Percentiles rank a stretch among this genome's conserved stretches.
Conservation (phyloP, 2,113 vertebrate species). For the Labrus mixtus region DNA sequence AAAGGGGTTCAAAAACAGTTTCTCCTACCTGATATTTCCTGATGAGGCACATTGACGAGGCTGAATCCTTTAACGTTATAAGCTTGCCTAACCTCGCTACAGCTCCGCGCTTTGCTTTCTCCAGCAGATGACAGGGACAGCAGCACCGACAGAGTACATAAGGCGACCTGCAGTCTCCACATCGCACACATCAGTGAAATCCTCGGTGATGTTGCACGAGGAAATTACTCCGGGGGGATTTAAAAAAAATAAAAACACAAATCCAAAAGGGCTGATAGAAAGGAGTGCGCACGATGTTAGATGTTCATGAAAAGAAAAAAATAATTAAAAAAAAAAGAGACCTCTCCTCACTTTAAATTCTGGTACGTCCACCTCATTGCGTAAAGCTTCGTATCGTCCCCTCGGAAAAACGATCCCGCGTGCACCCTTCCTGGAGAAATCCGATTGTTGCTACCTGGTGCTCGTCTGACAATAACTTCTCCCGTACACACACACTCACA, state of each 20-base stretch:
- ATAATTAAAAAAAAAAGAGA: slow-evolving; percentile 1
- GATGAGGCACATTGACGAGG: slow-evolving; percentile 90
- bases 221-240: slow-evolving; percentile 53
- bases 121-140: slow-evolving; percentile 81
- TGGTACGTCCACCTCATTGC: slow-evolving; percentile 68
- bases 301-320: slow-evolving; percentile 46
- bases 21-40: slow-evolving; percentile 92
- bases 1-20: not conserved
- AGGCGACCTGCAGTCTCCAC: slow-evolving; percentile 80
- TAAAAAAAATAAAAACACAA: slow-evolving; percentile 16
- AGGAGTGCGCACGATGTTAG: slow-evolving; percentile 41
- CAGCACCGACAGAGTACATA: slow-evolving; percentile 80
- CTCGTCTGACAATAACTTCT: slow-evolving; percentile 79
- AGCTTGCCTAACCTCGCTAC: slow-evolving; percentile 92
- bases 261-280: slow-evolving; percentile 48
- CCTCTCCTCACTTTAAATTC: slow-evolving; percentile 73
- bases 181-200: slow-evolving; percentile 80
- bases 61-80: slow-evolving; percentile 93
- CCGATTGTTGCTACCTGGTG: slow-evolving; percentile 60
- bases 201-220: slow-evolving; percentile 55
- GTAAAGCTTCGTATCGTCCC: slow-evolving; percentile 25
- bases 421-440: slow-evolving; percentile 53
- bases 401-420: slow-evolving; percentile 21
- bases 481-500: slow-evolving; percentile 44
- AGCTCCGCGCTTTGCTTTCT: slow-evolving; percentile 91